These are phyloP conservation scores for Pipistrellus nathusii DNA, from an alignment of 2,797 vertebrate genomes.

Conservation along the genomic window DNA sequence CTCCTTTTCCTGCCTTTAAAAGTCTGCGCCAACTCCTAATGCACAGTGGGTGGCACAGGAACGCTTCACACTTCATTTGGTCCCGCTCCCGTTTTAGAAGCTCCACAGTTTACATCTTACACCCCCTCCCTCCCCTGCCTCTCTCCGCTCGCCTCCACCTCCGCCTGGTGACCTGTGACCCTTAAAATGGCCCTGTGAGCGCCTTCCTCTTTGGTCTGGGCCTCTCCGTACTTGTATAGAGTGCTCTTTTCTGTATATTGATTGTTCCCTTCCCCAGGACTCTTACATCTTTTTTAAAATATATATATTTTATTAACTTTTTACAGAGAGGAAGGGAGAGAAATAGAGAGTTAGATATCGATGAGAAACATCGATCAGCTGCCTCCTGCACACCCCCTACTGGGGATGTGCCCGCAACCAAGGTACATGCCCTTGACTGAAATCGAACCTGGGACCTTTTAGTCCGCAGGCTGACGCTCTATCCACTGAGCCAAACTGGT, in stretches of 20 bases:
- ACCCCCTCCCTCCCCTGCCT: background rate
- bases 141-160: background rate
- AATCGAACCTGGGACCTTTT: too few relatives aligned
- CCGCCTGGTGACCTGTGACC: background rate
- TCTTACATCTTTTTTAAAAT: background rate
- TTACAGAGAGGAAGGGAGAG: too few relatives aligned
- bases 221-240: background rate
- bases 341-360: too few relatives aligned
- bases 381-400: too few relatives aligned
- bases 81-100: slow-evolving; percentile 1
- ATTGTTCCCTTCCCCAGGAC: background rate
- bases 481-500: too few relatives aligned
- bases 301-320: too few relatives aligned
- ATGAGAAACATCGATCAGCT: too few relatives aligned
- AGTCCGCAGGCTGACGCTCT: too few relatives aligned
- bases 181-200: background rate
- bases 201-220: background rate
- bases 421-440: too few relatives aligned
- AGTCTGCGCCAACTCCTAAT: slow-evolving; percentile 43
- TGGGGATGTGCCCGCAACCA: too few relatives aligned
- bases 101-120: background rate
- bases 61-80: slow-evolving; percentile 16
- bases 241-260: background rate
- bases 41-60: background rate
- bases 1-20: background rate